These are phyloP conservation scores for Idris sp. DNA, from an alignment of 1,140 invertebrate genomes.

Conservation along the genomic window DNA sequence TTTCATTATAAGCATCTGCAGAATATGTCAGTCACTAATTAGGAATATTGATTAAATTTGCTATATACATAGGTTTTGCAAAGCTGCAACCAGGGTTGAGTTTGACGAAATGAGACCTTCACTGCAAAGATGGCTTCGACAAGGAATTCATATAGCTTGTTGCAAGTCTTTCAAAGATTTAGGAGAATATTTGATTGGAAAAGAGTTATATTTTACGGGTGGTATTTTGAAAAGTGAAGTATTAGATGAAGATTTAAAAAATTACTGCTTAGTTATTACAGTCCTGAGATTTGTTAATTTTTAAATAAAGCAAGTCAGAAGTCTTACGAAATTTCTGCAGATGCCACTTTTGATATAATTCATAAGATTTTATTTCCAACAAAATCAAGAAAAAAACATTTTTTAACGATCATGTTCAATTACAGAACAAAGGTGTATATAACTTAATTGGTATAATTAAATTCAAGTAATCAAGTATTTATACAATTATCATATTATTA, in stretches of 20 bases:
- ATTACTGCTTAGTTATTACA: constrained; percentile 1
- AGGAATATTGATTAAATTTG: too few species aligned
- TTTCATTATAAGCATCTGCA: too few species aligned
- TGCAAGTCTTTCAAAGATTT: not conserved
- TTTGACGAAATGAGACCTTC: constrained; percentile 6
- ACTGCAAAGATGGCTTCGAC: constrained; percentile 4
- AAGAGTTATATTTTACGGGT: not conserved
- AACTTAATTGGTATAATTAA: too few species aligned
- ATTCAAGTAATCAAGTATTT: not conserved
- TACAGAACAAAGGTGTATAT: constrained; percentile 9
- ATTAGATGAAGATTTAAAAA: not conserved
- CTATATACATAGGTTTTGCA: not conserved
- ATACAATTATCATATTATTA: not conserved
- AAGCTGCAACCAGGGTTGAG: not conserved
- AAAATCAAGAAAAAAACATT: constrained; percentile 5
- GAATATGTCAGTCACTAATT: too few species aligned
- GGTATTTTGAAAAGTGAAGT: not conserved
- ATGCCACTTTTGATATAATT: constrained; percentile 10
- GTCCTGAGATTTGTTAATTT: constrained; percentile 1
- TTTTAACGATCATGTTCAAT: constrained; percentile 5
- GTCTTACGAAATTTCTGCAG: not conserved
- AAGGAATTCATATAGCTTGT: not conserved
- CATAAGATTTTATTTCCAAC: constrained; percentile 1
- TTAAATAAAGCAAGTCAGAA: not conserved
- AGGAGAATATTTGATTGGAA: not conserved